Percentiles rank a stretch among this genome's conserved stretches.
phyloP scores from a whole-genome alignment of 2,113 vertebrate species.

The Lophius piscatorius region DNA sequence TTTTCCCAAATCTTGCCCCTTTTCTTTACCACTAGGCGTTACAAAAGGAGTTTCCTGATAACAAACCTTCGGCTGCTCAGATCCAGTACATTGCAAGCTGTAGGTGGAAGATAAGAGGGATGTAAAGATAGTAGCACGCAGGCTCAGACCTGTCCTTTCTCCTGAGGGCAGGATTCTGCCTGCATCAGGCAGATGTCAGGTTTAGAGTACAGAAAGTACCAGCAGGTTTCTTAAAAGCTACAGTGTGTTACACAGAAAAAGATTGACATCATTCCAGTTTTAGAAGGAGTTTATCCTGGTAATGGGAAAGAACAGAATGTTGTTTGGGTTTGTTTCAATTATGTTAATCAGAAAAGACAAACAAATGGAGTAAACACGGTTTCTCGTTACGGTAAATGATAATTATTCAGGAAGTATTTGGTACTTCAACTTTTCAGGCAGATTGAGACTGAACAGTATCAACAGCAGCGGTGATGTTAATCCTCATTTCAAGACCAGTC shows the following conservation, averaged over 20 bases:
- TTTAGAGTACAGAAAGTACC: conserved; percentile 5
- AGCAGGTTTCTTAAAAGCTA: conserved; percentile 14
- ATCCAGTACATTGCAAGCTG: conserved; percentile 45
- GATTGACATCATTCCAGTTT: background rate
- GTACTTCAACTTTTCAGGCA: too few relatives aligned
- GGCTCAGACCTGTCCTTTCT: conserved; percentile 21
- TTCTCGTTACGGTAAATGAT: too few relatives aligned
- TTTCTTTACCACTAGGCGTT: conserved; percentile 1
- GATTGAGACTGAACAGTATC: too few relatives aligned
- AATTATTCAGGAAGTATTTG: too few relatives aligned
- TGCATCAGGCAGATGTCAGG: conserved; percentile 30
- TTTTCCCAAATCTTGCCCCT: conserved; percentile 1
- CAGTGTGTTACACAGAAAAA: conserved; percentile 7
- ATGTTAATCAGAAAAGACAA: too few relatives aligned
- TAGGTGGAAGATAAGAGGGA: conserved; percentile 64
- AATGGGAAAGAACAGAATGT: too few relatives aligned
- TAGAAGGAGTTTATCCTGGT: too few relatives aligned
- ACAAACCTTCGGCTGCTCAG: conserved; percentile 19
- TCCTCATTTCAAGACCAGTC: too few relatives aligned
- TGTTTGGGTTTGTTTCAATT: too few relatives aligned
- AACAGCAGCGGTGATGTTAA: too few relatives aligned
- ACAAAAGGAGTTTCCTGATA: conserved; percentile 14
- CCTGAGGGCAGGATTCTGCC: conserved; percentile 31
- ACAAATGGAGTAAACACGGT: too few relatives aligned
- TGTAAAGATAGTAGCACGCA: conserved; percentile 31